Conservation (phyloP, 2,113 vertebrate species). For the Perccottus glenii region DNA sequence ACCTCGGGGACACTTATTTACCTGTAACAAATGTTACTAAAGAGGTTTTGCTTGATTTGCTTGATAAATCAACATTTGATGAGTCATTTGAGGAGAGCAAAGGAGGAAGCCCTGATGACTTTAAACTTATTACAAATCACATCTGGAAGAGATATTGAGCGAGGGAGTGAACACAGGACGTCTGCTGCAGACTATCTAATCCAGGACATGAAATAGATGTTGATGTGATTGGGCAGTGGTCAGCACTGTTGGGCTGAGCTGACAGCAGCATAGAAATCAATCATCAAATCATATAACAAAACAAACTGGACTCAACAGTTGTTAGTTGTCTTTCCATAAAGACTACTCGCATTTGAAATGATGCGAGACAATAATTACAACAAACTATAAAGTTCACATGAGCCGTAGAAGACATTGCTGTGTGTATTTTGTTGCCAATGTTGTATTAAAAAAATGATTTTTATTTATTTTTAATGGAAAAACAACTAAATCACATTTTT, state of each 20-base stretch:
- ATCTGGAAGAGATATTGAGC: slow-evolving; percentile 35
- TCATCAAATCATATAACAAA: slow-evolving; percentile 21
- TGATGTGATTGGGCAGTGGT: slow-evolving; percentile 23
- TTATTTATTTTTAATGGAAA: too few relatives aligned
- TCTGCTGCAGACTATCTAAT: slow-evolving; percentile 39
- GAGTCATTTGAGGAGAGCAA: slow-evolving; percentile 26
- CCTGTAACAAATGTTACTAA: too few relatives aligned
- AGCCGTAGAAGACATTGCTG: too few relatives aligned
- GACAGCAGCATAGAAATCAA: slow-evolving; percentile 17
- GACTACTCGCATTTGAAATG: too few relatives aligned
- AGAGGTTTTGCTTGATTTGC: neutral
- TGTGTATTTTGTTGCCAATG: too few relatives aligned
- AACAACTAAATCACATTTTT: too few relatives aligned
- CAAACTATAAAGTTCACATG: too few relatives aligned
- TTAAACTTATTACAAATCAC: slow-evolving; percentile 36
- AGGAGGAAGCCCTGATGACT: slow-evolving; percentile 30
- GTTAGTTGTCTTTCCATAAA: neutral
- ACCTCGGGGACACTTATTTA: too few relatives aligned
- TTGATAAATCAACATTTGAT: slow-evolving; percentile 26
- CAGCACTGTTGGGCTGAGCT: slow-evolving; percentile 13
- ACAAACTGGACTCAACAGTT: slow-evolving; percentile 15
- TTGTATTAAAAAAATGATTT: too few relatives aligned
- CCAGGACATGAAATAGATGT: slow-evolving; percentile 40
- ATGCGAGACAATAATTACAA: too few relatives aligned
- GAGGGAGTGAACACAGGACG: slow-evolving; percentile 33